Percentiles rank a stretch among this genome's conserved stretches.
phyloP scores from a whole-genome alignment of 2,797 vertebrate species.

The Champsocephalus esox region DNA sequence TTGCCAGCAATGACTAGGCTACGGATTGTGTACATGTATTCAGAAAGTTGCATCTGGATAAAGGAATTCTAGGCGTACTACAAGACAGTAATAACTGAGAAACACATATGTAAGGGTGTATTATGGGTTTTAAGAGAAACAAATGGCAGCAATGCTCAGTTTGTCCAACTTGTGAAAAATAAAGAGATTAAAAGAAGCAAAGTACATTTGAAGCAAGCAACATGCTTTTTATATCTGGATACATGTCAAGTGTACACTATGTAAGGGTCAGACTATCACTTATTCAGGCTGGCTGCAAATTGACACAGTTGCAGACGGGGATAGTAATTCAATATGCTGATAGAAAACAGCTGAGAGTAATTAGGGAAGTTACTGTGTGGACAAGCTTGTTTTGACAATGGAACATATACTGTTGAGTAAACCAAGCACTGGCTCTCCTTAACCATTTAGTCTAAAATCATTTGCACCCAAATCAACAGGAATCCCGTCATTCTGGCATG shows the following conservation, averaged over 20 bases:
- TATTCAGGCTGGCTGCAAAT: constrained; percentile 35
- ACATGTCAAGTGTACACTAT: background rate
- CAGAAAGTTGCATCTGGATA: background rate
- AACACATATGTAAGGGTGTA: background rate
- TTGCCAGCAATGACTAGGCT: background rate
- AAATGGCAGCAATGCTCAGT: background rate
- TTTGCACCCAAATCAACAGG: constrained; percentile 9
- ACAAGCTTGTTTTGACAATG: constrained; percentile 48
- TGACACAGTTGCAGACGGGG: constrained; percentile 38
- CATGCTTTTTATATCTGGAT: constrained; percentile 6
- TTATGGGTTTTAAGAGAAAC: background rate
- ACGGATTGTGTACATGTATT: background rate
- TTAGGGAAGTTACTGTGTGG: constrained; percentile 39
- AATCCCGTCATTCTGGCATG: background rate
- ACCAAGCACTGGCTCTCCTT: constrained; percentile 19
- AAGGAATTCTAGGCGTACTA: background rate
- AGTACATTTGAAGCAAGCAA: background rate
- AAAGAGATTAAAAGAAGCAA: background rate
- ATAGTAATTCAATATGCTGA: constrained; percentile 59
- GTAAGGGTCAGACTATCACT: background rate
- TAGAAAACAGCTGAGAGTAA: constrained; percentile 60
- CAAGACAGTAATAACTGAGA: background rate
- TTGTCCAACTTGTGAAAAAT: background rate
- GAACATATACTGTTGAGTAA: constrained; percentile 33
- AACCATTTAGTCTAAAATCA: background rate